Base-by-base conservation (phyloP, 2,888 invertebrate genomes). In the Syrista parreyssii region DNA sequence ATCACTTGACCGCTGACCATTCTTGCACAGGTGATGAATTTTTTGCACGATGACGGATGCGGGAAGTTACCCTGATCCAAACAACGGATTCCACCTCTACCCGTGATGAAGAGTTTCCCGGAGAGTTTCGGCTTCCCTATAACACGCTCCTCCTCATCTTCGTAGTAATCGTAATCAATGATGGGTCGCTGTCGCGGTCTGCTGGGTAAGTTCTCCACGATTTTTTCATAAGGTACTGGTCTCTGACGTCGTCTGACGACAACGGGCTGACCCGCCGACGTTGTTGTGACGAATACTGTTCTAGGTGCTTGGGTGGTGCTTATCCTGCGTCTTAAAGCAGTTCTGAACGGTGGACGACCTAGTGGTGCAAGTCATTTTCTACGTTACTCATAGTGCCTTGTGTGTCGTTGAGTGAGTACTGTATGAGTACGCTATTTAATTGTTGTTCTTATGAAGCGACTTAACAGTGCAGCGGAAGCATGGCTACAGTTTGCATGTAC, bases 31-130 rank as follows among this genome's bases (percentile, higher is more conserved):
- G 96, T 97, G 86, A 98, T 97, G 91, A 98, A 98, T 92, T 97
- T 97, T 91, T 95, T 96, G 91, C 98, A 98, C 0, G 97, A 97
- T 30, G 95, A 93, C 3, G 98, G 98, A 92, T 98, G 98, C 0
- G 97, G 96, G 92, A 97, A 98, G 91, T 96, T 97, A 68, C 98
- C 98, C 85, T 96, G 96, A 91, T 98, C 97, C 79, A 97, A 92
- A 89, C 98, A 98, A 84, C 96, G 95, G 84, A 98, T 95, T 76
- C 94, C 94, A 40, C 94, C 94, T 90, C 92, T 92, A 33, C 89
- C 92, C 79, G 93, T 93, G 35, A 94, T 88, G 73, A 93, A 91
- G 35, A 94, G 94, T 89, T 95, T 95, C 90, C 94, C 91, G 90
- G 94, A 92, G 73, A 92, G 91, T 36, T 92, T 92, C 6, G 93